These are phyloP conservation scores for Lycocerus yunnanus DNA, from an alignment of 2,888 invertebrate genomes.

Conservation along the genomic window DNA sequence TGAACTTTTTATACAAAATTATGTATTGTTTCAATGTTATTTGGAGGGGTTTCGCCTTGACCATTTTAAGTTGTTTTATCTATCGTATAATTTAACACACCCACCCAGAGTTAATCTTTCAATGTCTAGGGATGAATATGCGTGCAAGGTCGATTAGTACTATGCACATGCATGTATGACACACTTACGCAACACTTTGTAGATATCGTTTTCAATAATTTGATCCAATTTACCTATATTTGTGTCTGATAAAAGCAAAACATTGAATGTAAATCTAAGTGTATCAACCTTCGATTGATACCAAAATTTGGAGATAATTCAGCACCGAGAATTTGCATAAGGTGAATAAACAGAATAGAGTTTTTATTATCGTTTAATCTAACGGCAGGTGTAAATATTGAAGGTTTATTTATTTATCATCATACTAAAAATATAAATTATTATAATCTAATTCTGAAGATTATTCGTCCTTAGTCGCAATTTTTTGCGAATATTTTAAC, in stretches of 20 bases:
- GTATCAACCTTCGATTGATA: neutral
- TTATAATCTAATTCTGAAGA: slow-evolving; percentile 20
- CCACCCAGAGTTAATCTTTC: slow-evolving; percentile 35
- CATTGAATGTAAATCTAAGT: no score
- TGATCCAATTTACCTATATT: neutral
- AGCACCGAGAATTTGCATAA: neutral
- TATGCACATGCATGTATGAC: slow-evolving; percentile 45
- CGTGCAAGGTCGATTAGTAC: slow-evolving; percentile 41
- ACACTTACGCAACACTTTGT: slow-evolving; percentile 41
- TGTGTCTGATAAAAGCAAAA: neutral
- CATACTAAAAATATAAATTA: slow-evolving; percentile 21
- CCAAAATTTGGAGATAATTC: neutral
- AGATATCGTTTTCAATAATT: slow-evolving; percentile 10
- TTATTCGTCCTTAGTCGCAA: slow-evolving; percentile 29
- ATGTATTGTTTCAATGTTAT: slow-evolving; percentile 42
- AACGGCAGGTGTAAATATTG: slow-evolving; percentile 14
- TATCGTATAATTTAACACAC: slow-evolving; percentile 29
- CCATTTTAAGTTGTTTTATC: slow-evolving; percentile 37
- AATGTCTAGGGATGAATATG: slow-evolving; percentile 43
- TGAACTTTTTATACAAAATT: slow-evolving; percentile 44
- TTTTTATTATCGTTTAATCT: slow-evolving; percentile 17
- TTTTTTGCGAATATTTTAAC: slow-evolving; percentile 7
- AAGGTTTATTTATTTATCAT: slow-evolving; percentile 23
- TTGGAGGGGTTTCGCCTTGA: slow-evolving; percentile 46
- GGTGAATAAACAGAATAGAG: neutral